Evolutionary conservation across 2,797 vertebrate genomes (phyloP), one percentile per base, ranked within the genome.

Genomic region (Tauraco hartlaubi): DNA sequence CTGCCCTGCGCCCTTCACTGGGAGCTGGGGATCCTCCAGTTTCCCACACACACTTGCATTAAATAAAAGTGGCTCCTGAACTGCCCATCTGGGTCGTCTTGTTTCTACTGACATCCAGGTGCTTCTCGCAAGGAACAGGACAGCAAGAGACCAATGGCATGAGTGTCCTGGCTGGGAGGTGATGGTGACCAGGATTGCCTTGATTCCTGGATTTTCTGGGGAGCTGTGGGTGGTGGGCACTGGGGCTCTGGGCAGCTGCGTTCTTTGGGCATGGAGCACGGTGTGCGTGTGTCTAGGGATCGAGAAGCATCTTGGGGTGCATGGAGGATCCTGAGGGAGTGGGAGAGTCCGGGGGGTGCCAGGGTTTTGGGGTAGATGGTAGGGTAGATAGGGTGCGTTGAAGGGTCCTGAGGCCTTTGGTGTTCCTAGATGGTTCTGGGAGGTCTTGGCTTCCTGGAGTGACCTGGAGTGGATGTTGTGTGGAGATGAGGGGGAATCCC

Each of bases 1-100:
- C 29, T 81, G 41, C 28, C 41, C 59, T 43, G 28, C 44, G 11
- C 17, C 28, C 74, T 56, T 86, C 46, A 15, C 33, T 20, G 39
- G 23, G n/a, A 82, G 48, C 31, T 76, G 61, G 20, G 48, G 23
- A 66, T 58, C 28, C 63, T 26, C 6, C 21, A 28, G 0, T 26
- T 11, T 55, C 52, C 52, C 28, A 16, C 26, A 17, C 52, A 11
- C 16, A 28, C 51, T 28, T 62, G 17, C 9, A 26, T 4, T 71
- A 52, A 97, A 96, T 97, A 96, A 97, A 97, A 80, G 82, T n/a
- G 29, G 22, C 78, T 97, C 64, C 54, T 80, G 37, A 92, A 46
- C 33, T 49, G 9, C 52, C 46, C 43, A 3, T n/a, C 26, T 76
- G 74, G 6, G 12, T 92, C 56, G 16, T 33, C 1, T 86, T 64